phyloP scores from a whole-genome alignment of 2,113 vertebrate genomes.

The Platycercus adscitus region DNA sequence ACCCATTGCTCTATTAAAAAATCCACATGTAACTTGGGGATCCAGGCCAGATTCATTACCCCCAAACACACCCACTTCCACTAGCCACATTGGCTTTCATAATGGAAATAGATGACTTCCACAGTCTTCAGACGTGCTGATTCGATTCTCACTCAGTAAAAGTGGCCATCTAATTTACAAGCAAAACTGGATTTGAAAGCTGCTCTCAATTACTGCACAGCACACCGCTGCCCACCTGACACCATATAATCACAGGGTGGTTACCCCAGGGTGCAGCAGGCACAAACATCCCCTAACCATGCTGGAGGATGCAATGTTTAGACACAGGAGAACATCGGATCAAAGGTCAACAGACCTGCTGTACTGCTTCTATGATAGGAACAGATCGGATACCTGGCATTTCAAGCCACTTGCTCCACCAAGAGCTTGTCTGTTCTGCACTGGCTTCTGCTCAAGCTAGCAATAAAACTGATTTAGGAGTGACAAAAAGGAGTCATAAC shows the following conservation, averaged over 20 bases:
- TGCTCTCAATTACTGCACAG: not conserved
- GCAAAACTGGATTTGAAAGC: slow-evolving; percentile 47
- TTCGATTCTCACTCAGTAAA: not conserved
- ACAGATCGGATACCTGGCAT: not conserved
- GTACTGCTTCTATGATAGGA: not conserved
- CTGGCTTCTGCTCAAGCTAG: not conserved
- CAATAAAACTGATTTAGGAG: not conserved
- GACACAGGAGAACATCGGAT: not conserved
- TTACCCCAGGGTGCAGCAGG: not conserved
- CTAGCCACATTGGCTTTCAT: not conserved
- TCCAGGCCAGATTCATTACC: not conserved
- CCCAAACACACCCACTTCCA: not conserved
- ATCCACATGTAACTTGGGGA: not conserved
- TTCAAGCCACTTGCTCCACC: not conserved
- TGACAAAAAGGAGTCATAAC: not conserved
- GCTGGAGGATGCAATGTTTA: not conserved
- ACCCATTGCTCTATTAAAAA: not conserved
- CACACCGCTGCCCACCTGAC: slow-evolving; percentile 19
- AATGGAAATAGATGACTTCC: not conserved
- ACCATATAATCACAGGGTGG: not conserved
- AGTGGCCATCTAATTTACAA: not conserved
- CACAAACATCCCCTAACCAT: not conserved
- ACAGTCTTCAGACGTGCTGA: not conserved
- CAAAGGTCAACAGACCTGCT: not conserved
- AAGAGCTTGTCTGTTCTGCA: not conserved